Conservation (phyloP, 1,140 invertebrate species). For the Doryteuthis pealeii region DNA sequence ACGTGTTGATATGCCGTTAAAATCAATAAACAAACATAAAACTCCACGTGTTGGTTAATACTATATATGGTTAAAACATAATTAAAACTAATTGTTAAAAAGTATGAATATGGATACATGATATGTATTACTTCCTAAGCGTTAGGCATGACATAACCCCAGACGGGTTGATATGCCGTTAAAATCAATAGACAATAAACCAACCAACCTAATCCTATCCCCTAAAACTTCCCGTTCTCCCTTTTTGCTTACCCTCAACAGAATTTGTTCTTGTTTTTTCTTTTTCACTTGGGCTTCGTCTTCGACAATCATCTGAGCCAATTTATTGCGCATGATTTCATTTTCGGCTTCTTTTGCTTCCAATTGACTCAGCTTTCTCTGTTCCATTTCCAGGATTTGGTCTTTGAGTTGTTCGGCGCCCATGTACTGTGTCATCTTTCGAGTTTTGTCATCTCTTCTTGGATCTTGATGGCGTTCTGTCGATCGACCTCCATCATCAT, state of each 20-base stretch:
- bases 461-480: constrained; percentile 55
- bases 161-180: no score
- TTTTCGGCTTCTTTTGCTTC: constrained; percentile 61
- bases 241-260: constrained; percentile 49
- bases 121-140: no score
- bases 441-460: constrained; percentile 59
- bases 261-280: constrained; percentile 48
- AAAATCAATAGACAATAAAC: no score
- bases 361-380: constrained; percentile 54
- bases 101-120: no score
- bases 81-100: no score
- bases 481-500: constrained; percentile 61
- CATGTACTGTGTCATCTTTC: constrained; percentile 53
- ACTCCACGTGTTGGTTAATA: no score
- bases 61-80: no score
- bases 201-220: no score
- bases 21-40: no score
- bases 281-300: constrained; percentile 48
- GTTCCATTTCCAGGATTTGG: constrained; percentile 60
- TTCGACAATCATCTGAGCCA: constrained; percentile 58
- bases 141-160: no score
- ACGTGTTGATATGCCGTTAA: no score
- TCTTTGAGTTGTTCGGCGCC: constrained; percentile 57
- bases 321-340: constrained; percentile 56
- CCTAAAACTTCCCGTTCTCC: no score